Evolutionary conservation across 1,140 invertebrate species (phyloP).

Genomic region (Onthophagus taurus): DNA sequence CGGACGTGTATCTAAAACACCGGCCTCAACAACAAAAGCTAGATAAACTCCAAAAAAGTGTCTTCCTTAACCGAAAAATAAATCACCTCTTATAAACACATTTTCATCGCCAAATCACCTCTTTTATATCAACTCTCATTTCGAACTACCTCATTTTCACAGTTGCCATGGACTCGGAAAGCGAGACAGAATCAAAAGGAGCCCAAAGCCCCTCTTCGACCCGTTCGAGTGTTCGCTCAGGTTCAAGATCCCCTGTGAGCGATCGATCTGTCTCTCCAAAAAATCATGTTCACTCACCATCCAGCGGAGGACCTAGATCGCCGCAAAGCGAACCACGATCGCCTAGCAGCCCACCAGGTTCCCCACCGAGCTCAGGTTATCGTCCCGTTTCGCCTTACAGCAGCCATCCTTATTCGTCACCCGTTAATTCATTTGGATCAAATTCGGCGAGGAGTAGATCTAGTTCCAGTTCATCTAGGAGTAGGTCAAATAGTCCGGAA

Average conservation of each 20-base stretch:
- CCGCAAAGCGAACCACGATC: slow-evolving; percentile 1
- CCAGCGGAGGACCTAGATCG: slow-evolving; percentile 10
- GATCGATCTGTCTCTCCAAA: slow-evolving; percentile 10
- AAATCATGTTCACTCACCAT: slow-evolving; percentile 1
- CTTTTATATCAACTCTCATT: no score
- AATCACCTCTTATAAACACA: no score
- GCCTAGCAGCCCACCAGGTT: slow-evolving; percentile 2
- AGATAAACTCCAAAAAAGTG: no score
- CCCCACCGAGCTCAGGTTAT: background rate
- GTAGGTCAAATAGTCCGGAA: slow-evolving; percentile 6
- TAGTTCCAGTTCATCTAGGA: no score
- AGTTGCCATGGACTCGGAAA: no score
- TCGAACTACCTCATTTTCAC: no score
- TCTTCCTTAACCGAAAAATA: no score
- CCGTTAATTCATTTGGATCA: slow-evolving; percentile 5
- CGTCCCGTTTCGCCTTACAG: slow-evolving; percentile 7
- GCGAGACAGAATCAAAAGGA: no score
- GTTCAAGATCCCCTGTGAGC: background rate
- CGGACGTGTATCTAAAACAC: no score
- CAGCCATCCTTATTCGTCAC: background rate
- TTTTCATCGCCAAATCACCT: no score
- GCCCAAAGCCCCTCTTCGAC: no score
- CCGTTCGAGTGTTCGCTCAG: slow-evolving; percentile 20
- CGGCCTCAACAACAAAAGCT: no score
- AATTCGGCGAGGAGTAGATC: slow-evolving; percentile 9